Evolutionary conservation across 2,113 vertebrate species (phyloP), one percentile per base, ranked within the genome.

Genomic region (Poeciliopsis prolifica): DNA sequence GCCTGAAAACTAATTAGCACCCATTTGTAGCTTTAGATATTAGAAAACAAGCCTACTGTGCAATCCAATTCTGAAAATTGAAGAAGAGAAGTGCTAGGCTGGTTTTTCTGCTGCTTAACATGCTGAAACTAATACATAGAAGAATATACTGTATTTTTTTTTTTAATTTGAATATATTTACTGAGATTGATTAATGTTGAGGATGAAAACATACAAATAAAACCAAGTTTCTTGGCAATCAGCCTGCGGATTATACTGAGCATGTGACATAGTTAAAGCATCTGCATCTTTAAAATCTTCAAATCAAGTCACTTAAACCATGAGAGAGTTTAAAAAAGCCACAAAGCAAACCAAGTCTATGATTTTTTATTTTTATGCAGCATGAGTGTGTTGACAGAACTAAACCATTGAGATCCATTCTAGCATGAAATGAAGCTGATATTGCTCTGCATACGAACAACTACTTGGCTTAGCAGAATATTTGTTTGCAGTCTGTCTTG

Each of bases 21-120:
- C 60, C 30, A n/a, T 78, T 81, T 54, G 42, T 13, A 65, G 63
- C 19, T 68, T 51, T 37, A n/a, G 44, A 65, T 19, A 35, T 12
- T 14, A 13, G 7, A 42, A n/a, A n/a, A 22, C 58, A 31, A 24
- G 19, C n/a, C 0, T 69, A 17, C 3, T 51, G 42, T 37, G 75
- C 10, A 70, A 54, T 0, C 63, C 11, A 35, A 71, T 19, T 54
- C 61, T 58, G 51, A 74, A 62, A 29, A n/a, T 10, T 29, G 68
- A 72, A 40, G 29, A 14, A 2, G 17, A 64, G 19, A 65, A 35
- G 15, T 17, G 14, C 30, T 28, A 31, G 42, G 4, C 42, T 15
- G 14, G 13, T 44, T 15, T 44, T 44, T 15, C 42, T 44, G 42
- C 42, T 44, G 42, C 14, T 44, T 44, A 44, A 44, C 13, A 44